These are phyloP conservation scores for Eospalax fontanierii DNA, from an alignment of 2,797 vertebrate genomes.

Conservation along the genomic window DNA sequence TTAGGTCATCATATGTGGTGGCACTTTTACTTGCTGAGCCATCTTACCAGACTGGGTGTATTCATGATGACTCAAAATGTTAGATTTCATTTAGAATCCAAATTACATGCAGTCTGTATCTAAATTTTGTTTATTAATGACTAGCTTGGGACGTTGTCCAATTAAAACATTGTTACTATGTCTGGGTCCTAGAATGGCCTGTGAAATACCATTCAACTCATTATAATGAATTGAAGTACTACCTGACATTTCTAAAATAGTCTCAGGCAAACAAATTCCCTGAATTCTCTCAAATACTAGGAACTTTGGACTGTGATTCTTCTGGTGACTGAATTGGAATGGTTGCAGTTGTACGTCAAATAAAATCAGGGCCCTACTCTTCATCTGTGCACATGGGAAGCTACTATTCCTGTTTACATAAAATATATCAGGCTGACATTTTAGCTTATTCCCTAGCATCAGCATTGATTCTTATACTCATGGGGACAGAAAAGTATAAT, in stretches of 20 bases:
- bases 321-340: neutral
- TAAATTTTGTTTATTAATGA: slow-evolving; percentile 40
- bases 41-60: neutral
- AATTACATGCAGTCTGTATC: neutral
- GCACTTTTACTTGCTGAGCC: neutral
- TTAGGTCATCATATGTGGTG: neutral
- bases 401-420: neutral
- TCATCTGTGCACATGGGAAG: neutral
- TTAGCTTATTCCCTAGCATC: neutral
- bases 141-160: neutral
- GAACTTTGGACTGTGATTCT: neutral
- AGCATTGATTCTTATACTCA: neutral
- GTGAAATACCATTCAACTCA: neutral
- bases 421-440: neutral
- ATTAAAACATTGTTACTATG: slow-evolving; percentile 36
- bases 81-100: neutral
- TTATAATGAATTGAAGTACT: slow-evolving; percentile 43
- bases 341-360: neutral
- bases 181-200: neutral
- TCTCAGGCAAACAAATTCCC: neutral
- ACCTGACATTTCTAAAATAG: slow-evolving; percentile 16
- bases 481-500: neutral
- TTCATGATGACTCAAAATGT: slow-evolving; percentile 11
- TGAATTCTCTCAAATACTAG: neutral
- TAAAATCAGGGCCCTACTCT: neutral